These are phyloP conservation scores for Pagetopsis macropterus DNA, from an alignment of 2,797 vertebrate genomes.

Conservation along the genomic window DNA sequence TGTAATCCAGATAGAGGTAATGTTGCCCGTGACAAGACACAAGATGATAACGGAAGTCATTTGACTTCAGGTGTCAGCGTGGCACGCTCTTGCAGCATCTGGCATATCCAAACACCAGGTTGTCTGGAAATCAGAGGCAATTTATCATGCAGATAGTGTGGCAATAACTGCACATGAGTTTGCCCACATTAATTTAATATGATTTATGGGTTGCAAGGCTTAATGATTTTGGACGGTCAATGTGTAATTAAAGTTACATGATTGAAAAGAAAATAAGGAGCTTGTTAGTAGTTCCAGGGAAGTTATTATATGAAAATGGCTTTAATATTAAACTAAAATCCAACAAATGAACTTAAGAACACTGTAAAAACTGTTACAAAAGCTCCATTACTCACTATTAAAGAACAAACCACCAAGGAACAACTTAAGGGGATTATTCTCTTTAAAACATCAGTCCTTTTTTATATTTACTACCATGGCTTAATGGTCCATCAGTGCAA, in stretches of 20 bases:
- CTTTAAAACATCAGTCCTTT: neutral
- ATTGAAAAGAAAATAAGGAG: conserved; percentile 11
- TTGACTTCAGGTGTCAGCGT: conserved; percentile 11
- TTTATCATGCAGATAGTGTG: conserved; percentile 25
- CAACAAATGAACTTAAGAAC: conserved; percentile 27
- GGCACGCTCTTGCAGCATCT: neutral
- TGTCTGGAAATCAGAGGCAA: conserved; percentile 20
- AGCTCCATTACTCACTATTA: conserved; percentile 25
- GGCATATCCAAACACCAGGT: conserved; percentile 11
- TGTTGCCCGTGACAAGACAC: neutral
- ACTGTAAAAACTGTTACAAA: conserved; percentile 11
- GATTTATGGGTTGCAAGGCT: conserved; percentile 27
- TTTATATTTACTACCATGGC: conserved; percentile 28
- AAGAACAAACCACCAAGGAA: conserved; percentile 38
- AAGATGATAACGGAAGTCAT: conserved; percentile 11
- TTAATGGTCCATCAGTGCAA: conserved; percentile 12
- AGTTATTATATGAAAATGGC: conserved; percentile 15
- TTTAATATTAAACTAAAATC: conserved; percentile 19
- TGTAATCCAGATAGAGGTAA: conserved; percentile 12
- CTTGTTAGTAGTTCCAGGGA: conserved; percentile 1
- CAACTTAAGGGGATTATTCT: conserved; percentile 15
- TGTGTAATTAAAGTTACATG: conserved; percentile 47
- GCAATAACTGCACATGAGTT: conserved; percentile 19
- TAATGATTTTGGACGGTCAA: conserved; percentile 37
- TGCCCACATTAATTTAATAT: conserved; percentile 29